Evolutionary conservation across 2,797 vertebrate genomes (phyloP), one percentile per base, ranked within the genome.

Genomic region (Gephyroberyx darwinii): DNA sequence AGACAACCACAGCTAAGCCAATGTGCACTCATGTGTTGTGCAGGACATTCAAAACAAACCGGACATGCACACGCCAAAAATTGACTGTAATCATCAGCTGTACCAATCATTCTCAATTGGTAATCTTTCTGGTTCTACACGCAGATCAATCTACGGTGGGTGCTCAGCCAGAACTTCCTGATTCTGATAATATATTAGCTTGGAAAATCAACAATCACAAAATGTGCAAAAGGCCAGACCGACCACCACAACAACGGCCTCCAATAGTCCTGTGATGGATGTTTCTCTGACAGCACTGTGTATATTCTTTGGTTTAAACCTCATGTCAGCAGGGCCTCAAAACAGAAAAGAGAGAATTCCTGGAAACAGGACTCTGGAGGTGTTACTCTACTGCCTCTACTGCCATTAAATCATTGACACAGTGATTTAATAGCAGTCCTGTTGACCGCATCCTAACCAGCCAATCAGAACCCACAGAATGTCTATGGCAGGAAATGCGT

Each of bases 311-410:
- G 71, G 77, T 85, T 81, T 50, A 5, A 58, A 60, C 79, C 74
- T 77, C 74, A 74, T 51, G 86, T 82, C 71, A 61, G 57, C 17
- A 45, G 79, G 77, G 78, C 77, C 86, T 79, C 80, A 73, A 8
- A 71, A 75, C 67, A 52, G 71, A 64, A 65, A 52, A 54, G 74
- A 74, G 72, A 89, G 87, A 92, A 93, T 93, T 93, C 88, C 90
- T 84, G 92, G 93, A 93, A 93, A 84, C 84, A 47, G 75, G 74
- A 81, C 56, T 68, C 6, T 75, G 64, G 56, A 84, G 64, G 80
- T 80, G 67, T 81, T 80, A 79, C 83, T 82, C 51, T 26, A 78
- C 75, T 81, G 82, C 37, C 72, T 63, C 56, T 74, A 26, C 62
- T 17, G 47, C 47, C 65, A 75, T 65, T 80, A 80, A 86, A 86